Percentiles rank a stretch among this genome's conserved stretches.
These are phyloP conservation scores for Willowsia nigromaculata DNA, from an alignment of 2,888 invertebrate species.

Conservation along the genomic window DNA sequence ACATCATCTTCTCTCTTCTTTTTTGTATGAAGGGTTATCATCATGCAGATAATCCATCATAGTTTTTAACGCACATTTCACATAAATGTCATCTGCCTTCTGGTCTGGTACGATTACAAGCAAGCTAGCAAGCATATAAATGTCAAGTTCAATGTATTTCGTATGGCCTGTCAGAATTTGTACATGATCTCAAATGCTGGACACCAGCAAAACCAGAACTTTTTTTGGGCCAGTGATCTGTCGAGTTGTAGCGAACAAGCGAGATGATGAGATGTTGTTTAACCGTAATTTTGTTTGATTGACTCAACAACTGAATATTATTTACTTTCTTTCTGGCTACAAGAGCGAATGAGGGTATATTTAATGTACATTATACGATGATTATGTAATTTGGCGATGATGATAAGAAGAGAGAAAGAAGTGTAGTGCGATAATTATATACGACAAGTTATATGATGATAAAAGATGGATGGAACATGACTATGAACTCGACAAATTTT, in stretches of 20 bases:
- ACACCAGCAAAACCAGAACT: not conserved
- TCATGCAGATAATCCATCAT: not conserved
- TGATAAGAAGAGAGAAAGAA: not conserved
- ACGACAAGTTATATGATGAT: no score
- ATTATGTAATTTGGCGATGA: not conserved
- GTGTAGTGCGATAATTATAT: not conserved
- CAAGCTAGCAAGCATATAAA: not conserved
- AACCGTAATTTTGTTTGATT: not conserved
- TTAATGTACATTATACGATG: not conserved
- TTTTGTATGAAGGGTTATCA: no score
- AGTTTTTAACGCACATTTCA: not conserved
- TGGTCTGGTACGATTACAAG: not conserved
- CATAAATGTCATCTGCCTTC: not conserved
- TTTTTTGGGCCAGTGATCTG: not conserved
- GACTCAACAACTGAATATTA: not conserved
- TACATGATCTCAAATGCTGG: not conserved
- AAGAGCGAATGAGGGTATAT: not conserved
- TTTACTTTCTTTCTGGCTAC: not conserved
- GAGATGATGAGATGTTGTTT: not conserved
- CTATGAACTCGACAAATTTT: not conserved
- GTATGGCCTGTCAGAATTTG: not conserved
- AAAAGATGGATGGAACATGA: no score
- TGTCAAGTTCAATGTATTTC: not conserved
- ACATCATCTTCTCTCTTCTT: no score
- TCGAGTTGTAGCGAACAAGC: not conserved